These are phyloP conservation scores for Gila orcuttii DNA, from an alignment of 2,113 vertebrate species.

Conservation along the genomic window DNA sequence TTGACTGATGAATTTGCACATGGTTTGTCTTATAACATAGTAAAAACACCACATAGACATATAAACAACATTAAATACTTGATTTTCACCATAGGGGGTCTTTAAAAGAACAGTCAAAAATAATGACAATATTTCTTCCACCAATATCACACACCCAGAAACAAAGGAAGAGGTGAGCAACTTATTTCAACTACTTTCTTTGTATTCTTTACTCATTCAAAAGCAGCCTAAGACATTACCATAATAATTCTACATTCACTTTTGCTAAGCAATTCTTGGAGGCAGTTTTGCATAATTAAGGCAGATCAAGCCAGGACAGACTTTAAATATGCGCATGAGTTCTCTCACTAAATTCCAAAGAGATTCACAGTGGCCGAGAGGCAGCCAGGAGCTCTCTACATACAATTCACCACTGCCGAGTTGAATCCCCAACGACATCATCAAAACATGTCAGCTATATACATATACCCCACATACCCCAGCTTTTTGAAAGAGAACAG, in stretches of 20 bases:
- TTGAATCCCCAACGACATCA: slow-evolving; percentile 45
- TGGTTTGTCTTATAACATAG: too few relatives aligned
- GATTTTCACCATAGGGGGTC: too few relatives aligned
- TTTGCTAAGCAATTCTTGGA: slow-evolving; percentile 21
- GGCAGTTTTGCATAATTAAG: slow-evolving; percentile 42
- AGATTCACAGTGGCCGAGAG: slow-evolving; percentile 12
- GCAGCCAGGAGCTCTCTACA: slow-evolving; percentile 25
- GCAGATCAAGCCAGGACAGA: slow-evolving; percentile 15
- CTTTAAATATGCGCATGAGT: background rate
- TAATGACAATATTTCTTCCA: background rate
- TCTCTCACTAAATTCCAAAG: slow-evolving; percentile 41
- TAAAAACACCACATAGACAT: too few relatives aligned
- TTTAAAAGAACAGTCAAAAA: too few relatives aligned
- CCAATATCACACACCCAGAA: background rate
- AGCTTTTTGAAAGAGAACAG: slow-evolving; percentile 13
- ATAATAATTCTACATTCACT: slow-evolving; percentile 40
- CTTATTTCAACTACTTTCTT: background rate
- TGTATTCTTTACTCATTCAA: background rate
- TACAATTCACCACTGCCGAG: slow-evolving; percentile 28
- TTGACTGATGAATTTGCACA: too few relatives aligned
- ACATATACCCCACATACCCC: background rate
- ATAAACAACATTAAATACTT: too few relatives aligned
- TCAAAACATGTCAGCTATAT: slow-evolving; percentile 7
- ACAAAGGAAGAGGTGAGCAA: background rate
- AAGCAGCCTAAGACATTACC: slow-evolving; percentile 35